phyloP scores from a whole-genome alignment of 2,888 invertebrate genomes.

The Corbicula japonica region DNA sequence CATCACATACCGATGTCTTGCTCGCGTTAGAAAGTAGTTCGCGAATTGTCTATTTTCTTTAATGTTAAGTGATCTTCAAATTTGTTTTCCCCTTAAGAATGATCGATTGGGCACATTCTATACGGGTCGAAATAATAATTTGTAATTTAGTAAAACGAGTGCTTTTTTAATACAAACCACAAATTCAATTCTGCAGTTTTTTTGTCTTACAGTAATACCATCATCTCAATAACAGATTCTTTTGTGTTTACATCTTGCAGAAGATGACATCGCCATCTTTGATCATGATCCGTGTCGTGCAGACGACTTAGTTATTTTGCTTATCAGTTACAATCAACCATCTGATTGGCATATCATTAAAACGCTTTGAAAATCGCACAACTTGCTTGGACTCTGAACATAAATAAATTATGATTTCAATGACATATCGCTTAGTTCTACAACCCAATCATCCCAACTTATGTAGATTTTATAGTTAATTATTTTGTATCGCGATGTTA shows the following conservation, averaged over 20 bases:
- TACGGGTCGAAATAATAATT: too few relatives aligned
- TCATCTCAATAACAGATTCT: conserved; percentile 30
- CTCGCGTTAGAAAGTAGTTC: too few relatives aligned
- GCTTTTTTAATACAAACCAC: too few relatives aligned
- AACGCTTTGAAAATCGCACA: conserved; percentile 37
- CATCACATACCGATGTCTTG: too few relatives aligned
- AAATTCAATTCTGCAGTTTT: too few relatives aligned
- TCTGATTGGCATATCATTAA: conserved; percentile 50
- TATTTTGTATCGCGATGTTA: conserved; percentile 61
- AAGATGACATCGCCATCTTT: conserved; percentile 49
- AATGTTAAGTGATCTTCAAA: too few relatives aligned
- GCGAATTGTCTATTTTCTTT: too few relatives aligned
- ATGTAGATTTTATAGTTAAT: conserved; percentile 72
- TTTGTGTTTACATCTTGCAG: conserved; percentile 31
- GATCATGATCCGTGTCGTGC: conserved; percentile 54
- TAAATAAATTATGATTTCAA: conserved; percentile 69
- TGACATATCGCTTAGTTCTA: conserved; percentile 60
- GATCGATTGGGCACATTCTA: too few relatives aligned
- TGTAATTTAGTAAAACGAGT: too few relatives aligned
- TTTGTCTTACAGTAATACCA: too few relatives aligned
- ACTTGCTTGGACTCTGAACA: conserved; percentile 37
- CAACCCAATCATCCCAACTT: conserved; percentile 64
- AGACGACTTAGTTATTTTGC: conserved; percentile 48
- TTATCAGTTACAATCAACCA: conserved; percentile 47
- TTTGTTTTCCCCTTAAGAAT: too few relatives aligned